Evolutionary conservation across 1,140 invertebrate genomes (phyloP).

Genomic region (Laodelphax striatellus): DNA sequence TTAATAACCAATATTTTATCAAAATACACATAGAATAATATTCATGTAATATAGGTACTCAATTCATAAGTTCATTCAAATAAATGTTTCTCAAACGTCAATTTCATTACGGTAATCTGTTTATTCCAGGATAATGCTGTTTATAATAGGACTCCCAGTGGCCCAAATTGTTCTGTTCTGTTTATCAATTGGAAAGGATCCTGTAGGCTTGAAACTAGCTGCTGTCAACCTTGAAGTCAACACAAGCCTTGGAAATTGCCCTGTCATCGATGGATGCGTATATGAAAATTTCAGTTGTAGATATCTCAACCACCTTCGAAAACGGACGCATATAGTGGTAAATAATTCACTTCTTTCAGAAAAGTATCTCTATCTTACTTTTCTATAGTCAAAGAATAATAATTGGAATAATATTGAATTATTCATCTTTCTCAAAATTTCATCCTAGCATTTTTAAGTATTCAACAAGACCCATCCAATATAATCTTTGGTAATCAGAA

Average conservation of each 20-base stretch:
- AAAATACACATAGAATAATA: too few species aligned
- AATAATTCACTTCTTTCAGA: slow-evolving; percentile 10
- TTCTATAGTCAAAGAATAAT: too few species aligned
- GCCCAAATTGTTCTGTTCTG: slow-evolving; percentile 53
- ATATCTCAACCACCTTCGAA: slow-evolving; percentile 54
- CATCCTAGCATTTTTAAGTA: too few species aligned
- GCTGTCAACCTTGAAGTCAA: slow-evolving; percentile 75
- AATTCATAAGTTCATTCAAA: too few species aligned
- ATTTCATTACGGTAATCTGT: too few species aligned
- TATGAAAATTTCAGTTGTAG: slow-evolving; percentile 57
- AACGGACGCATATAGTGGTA: slow-evolving; percentile 29
- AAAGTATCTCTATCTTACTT: neutral
- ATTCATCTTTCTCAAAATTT: too few species aligned
- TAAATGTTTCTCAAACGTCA: too few species aligned
- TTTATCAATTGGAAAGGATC: slow-evolving; percentile 83
- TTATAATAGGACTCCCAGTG: slow-evolving; percentile 76
- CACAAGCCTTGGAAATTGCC: slow-evolving; percentile 25
- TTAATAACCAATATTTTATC: too few species aligned
- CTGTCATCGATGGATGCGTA: slow-evolving; percentile 40
- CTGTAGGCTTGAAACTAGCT: slow-evolving; percentile 68
- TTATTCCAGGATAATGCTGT: slow-evolving; percentile 61
- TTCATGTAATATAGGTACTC: too few species aligned
- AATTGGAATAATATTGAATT: too few species aligned
- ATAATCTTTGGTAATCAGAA: too few species aligned
- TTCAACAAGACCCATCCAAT: too few species aligned